phyloP scores from a whole-genome alignment of 2,888 invertebrate genomes.

The Hipparchia semele region DNA sequence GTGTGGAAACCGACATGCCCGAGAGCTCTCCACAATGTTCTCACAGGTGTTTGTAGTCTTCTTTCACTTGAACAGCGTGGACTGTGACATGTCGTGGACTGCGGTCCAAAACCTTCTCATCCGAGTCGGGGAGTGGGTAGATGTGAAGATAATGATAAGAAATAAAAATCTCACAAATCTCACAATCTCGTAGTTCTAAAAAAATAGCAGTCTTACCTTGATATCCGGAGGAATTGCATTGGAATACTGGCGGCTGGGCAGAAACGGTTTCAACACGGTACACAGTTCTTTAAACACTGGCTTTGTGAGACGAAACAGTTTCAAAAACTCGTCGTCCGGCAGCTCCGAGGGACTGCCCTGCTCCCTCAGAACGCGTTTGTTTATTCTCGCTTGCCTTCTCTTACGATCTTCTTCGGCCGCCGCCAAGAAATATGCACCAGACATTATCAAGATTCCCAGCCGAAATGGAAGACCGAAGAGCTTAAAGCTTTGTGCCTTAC shows the following conservation, averaged over 20 bases:
- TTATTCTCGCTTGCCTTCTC: background rate
- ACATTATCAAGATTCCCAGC: slow-evolving; percentile 1
- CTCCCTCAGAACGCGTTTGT: slow-evolving; percentile 8
- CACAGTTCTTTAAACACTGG: slow-evolving; percentile 20
- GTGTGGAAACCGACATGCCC: too few species aligned
- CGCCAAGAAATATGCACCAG: slow-evolving; percentile 24
- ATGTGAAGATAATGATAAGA: too few species aligned
- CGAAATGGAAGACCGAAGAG: too few species aligned
- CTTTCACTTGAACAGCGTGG: too few species aligned
- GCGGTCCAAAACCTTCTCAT: too few species aligned
- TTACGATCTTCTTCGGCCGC: slow-evolving; percentile 18
- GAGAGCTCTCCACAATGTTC: too few species aligned
- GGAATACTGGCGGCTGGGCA: slow-evolving; percentile 16
- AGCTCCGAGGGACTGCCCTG: slow-evolving; percentile 16
- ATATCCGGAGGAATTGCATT: slow-evolving; percentile 22
- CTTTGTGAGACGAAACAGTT: slow-evolving; percentile 18
- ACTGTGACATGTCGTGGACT: too few species aligned
- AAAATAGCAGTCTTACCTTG: slow-evolving; percentile 4
- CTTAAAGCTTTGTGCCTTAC: too few species aligned
- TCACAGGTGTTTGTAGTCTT: too few species aligned
- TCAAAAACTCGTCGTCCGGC: slow-evolving; percentile 19
- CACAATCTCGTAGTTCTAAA: too few species aligned
- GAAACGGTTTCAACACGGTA: slow-evolving; percentile 1
- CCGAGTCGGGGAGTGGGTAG: too few species aligned
- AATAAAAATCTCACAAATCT: too few species aligned